Base-by-base conservation (phyloP, 1,140 invertebrate genomes). In the Rhopalosiphum maidis region DNA sequence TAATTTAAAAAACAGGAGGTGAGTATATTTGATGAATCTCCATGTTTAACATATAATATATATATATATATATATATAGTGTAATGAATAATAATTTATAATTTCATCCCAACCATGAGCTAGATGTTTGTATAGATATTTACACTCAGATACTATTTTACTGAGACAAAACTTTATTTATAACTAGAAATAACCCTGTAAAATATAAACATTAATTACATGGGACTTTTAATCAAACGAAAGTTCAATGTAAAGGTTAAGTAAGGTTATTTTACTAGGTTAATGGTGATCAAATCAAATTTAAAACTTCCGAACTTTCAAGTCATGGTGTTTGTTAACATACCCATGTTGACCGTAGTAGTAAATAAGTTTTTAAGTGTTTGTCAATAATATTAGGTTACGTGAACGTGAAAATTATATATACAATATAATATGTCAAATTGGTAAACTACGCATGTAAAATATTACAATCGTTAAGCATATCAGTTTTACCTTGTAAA, bases 201-300 rank as follows among this genome's bases (percentile, higher is more conserved):
- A 25, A 85, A 23, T 77, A 77, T 85, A 43, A 85, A 85, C 83
- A 85, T 85, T 85, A 85, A 85, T 85, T 85, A 85, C 9, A 85
- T 85, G 83, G 37, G 37, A 85, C 83, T 43, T 85, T 85, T 85
- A 85, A 85, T 85, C 37, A 41, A 85, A 41, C 8, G 22, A 85
- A 85, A 85, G 83, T 85, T 85, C 9, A 41, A 85, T 85, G 37
- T 8, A 85, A 85, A 85, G 83, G 83, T 85, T 85, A 23, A 9
- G 83, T 85, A 41, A 85, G 41, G 83, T 85, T 85, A 85, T 37
- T 41, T 85, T 41, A 85, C 83, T 41, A 7, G 83, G 23, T 85
- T 41, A 25, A 41, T 41, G 83, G 83, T 43, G 22, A 41, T 85
- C 83, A 85, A 43, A 85, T 85, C 83, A 85, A 85, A 85, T 85